phyloP scores from a whole-genome alignment of 2,888 invertebrate species.

The Macroteleia sp. region DNA sequence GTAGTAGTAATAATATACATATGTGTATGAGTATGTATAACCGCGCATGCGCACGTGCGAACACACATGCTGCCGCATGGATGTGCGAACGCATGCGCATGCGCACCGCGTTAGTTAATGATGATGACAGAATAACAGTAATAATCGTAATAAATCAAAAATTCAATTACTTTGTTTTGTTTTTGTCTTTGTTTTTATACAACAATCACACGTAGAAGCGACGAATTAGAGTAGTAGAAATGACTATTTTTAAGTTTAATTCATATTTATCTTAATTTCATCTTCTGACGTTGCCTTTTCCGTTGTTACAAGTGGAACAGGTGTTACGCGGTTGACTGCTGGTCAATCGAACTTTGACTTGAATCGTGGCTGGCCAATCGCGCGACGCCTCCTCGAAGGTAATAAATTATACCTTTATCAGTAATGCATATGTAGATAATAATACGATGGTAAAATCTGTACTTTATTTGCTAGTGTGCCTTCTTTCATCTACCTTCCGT shows the following conservation, averaged over 20 bases:
- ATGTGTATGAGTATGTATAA: conserved; percentile 48
- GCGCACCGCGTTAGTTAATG: conserved; percentile 59
- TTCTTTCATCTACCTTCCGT: conserved; percentile 18
- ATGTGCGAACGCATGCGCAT: conserved; percentile 5
- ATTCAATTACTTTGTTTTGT: conserved; percentile 65
- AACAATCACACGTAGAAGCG: conserved; percentile 84
- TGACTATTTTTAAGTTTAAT: conserved; percentile 78
- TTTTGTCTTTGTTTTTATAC: conserved; percentile 75
- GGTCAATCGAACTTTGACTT: conserved; percentile 43
- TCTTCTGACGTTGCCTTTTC: conserved; percentile 62
- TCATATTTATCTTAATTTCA: conserved; percentile 65
- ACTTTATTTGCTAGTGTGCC: conserved; percentile 51
- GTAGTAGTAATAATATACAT: conserved; percentile 61
- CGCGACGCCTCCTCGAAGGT: conserved; percentile 16
- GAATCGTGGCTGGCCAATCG: conserved; percentile 7
- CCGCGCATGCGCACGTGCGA: conserved; percentile 12
- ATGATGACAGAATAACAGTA: conserved; percentile 70
- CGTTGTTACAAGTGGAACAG: conserved; percentile 40
- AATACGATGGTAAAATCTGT: conserved; percentile 58
- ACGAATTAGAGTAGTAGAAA: conserved; percentile 83
- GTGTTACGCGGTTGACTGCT: conserved; percentile 13
- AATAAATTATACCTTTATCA: conserved; percentile 53
- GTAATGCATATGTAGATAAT: conserved; percentile 61
- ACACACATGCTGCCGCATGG: too few species aligned
- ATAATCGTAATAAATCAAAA: conserved; percentile 75